These are phyloP conservation scores for Lepidurus arcticus DNA, from an alignment of 1,140 invertebrate genomes.

Conservation along the genomic window DNA sequence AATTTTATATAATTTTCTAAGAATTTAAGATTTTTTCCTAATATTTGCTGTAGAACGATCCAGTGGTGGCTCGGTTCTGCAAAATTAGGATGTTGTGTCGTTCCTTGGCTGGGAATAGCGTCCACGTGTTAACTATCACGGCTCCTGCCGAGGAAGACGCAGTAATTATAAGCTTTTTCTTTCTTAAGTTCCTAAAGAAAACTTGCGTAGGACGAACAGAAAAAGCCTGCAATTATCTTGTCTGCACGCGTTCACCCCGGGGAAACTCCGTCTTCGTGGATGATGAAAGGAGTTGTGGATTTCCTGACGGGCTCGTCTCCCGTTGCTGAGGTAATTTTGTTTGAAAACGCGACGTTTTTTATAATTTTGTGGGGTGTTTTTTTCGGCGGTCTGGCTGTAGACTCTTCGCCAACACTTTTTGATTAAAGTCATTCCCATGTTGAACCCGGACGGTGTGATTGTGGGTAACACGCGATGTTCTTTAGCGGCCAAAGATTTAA, in stretches of 20 bases:
- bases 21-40: neutral
- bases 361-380: neutral
- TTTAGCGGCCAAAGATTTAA: conserved; percentile 76
- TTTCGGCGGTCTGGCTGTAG: conserved; percentile 42
- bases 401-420: conserved; percentile 87
- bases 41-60: conserved; percentile 56
- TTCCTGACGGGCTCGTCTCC: conserved; percentile 65
- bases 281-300: conserved; percentile 93
- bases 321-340: conserved; percentile 41
- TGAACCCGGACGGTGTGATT: conserved; percentile 93
- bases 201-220: conserved; percentile 47
- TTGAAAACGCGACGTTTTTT: conserved; percentile 41
- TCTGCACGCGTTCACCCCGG: conserved; percentile 91
- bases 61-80: conserved; percentile 69
- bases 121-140: conserved; percentile 86
- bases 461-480: conserved; percentile 89
- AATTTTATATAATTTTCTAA: too few species aligned
- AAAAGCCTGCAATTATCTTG: conserved; percentile 76
- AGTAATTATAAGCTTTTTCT: conserved; percentile 15
- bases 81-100: conserved; percentile 73
- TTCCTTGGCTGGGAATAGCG: conserved; percentile 81
- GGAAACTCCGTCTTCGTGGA: conserved; percentile 90
- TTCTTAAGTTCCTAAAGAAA: conserved; percentile 22
- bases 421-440: conserved; percentile 91
- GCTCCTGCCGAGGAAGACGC: conserved; percentile 40